Evolutionary conservation across 2,888 invertebrate species (phyloP), one percentile per base, ranked within the genome.

Genomic region (Elegia similella): DNA sequence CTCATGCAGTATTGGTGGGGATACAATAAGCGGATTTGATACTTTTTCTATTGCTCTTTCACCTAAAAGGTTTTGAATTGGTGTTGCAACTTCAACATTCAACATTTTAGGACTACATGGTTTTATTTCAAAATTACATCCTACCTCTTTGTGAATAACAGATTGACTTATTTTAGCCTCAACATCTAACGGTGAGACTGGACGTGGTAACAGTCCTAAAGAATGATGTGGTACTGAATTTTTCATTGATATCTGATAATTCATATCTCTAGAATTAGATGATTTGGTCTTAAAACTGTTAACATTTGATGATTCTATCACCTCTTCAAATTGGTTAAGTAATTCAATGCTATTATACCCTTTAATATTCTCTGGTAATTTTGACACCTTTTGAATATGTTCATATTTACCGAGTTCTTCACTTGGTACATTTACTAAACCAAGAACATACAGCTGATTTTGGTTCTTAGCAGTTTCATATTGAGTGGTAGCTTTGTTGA

Each of bases 141-240:
- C 89, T 54, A 92, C 92, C 69, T 92, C 92, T 77, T 92, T 92
- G 65, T 92, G 92, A 62, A 92, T 92, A 23, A 92, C 84, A 10
- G 92, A 92, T 64, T 92, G 92, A 67, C 90, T 92, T 67, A 92
- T 92, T 80, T 92, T 92, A 48, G 92, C 80, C 78, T 92, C 92
- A 42, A 92, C 92, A 76, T 92, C 92, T 62, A 92, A 75, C 57
- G 91, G 91, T 42, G 91, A 91, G 29, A 88, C 56, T 42, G 91
- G 84, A 42, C 91, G 78, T n/a, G 82, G 73, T 57, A 76, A 63
- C 23, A 72, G 50, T 47, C 70, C 70, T 48, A 69, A 57, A n/a
- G 66, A 55, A 60, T 69, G 73, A 62, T 72, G 77, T 32, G 66
- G 50, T 44, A 64, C 44, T 42, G 62, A 52, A 46, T 63, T 68